Evolutionary conservation across 2,888 invertebrate genomes (phyloP).

Genomic region (Drosophila formosana): DNA sequence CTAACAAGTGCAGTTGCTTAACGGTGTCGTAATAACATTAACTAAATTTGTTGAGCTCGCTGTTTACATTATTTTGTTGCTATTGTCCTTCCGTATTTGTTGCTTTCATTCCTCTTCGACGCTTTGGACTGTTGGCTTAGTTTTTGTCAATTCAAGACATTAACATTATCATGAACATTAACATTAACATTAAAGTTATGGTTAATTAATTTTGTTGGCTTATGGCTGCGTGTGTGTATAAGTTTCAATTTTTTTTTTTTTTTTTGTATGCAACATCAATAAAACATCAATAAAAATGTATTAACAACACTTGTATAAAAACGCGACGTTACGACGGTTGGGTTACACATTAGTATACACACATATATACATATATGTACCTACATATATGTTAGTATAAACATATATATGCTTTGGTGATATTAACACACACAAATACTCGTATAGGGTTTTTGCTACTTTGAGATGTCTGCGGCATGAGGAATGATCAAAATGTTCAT

Average conservation of each 20-base stretch:
- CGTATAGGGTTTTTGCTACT: slow-evolving; percentile 21
- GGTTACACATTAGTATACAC: slow-evolving; percentile 59
- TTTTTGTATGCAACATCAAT: slow-evolving; percentile 70
- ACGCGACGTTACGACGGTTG: slow-evolving; percentile 76
- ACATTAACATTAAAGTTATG: slow-evolving; percentile 26
- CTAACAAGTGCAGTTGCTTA: slow-evolving; percentile 62
- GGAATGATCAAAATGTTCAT: slow-evolving; percentile 39
- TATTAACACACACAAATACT: slow-evolving; percentile 36
- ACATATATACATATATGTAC: slow-evolving; percentile 3
- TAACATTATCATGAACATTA: slow-evolving; percentile 22
- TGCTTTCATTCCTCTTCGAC: not conserved
- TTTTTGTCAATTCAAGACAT: slow-evolving; percentile 40
- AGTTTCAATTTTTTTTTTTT: slow-evolving; percentile 44
- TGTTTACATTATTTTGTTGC: slow-evolving; percentile 29
- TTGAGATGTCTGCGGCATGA: slow-evolving; percentile 44
- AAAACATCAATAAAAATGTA: slow-evolving; percentile 78
- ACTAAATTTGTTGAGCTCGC: slow-evolving; percentile 32
- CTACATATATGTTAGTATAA: slow-evolving; percentile 14
- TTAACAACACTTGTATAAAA: slow-evolving; percentile 81
- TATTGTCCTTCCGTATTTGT: slow-evolving; percentile 39
- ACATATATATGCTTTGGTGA: slow-evolving; percentile 25
- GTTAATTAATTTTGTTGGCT: slow-evolving; percentile 41
- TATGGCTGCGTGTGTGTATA: slow-evolving; percentile 49
- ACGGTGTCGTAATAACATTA: not conserved
- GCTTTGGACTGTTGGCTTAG: slow-evolving; percentile 54